A percentile compares a stretch with the other conserved stretches of the same genome.
These are phyloP conservation scores for Monopterus albus DNA, from an alignment of 2,113 vertebrate species.

Conservation along the genomic window DNA sequence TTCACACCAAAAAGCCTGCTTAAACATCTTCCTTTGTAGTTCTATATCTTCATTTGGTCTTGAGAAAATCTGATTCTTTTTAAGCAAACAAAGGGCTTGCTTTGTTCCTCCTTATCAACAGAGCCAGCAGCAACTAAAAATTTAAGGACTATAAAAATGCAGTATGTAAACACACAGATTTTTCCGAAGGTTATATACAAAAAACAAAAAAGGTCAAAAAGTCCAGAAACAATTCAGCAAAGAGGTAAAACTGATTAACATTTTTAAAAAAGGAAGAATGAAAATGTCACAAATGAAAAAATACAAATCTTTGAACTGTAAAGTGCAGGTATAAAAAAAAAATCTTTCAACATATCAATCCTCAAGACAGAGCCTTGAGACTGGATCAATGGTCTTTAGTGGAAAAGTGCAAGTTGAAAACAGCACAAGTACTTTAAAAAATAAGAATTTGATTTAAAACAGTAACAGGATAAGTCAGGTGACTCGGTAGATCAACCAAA, in stretches of 20 bases:
- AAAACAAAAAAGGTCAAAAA: constrained; percentile 37
- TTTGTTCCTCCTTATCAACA: constrained; percentile 72
- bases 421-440: constrained; percentile 62
- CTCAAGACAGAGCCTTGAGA: constrained; percentile 72
- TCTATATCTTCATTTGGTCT: constrained; percentile 80
- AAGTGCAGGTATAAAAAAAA: constrained; percentile 87
- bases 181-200: constrained; percentile 50
- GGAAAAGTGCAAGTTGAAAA: constrained; percentile 85
- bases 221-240: constrained; percentile 67
- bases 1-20: constrained; percentile 47
- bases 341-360: constrained; percentile 68
- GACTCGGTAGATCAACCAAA: constrained; percentile 49
- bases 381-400: constrained; percentile 80
- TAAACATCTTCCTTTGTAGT: constrained; percentile 30
- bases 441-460: constrained; percentile 58
- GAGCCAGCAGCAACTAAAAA: constrained; percentile 66
- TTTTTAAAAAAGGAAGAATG: constrained; percentile 53
- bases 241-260: constrained; percentile 76
- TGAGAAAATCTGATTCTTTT: constrained; percentile 65
- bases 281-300: constrained; percentile 53
- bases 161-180: constrained; percentile 73
- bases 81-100: constrained; percentile 68
- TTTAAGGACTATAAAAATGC: constrained; percentile 75
- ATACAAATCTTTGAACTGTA: constrained; percentile 78
- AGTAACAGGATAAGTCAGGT: constrained; percentile 63